Conservation (phyloP, 2,113 vertebrate species). For the Agapornis roseicollis region DNA sequence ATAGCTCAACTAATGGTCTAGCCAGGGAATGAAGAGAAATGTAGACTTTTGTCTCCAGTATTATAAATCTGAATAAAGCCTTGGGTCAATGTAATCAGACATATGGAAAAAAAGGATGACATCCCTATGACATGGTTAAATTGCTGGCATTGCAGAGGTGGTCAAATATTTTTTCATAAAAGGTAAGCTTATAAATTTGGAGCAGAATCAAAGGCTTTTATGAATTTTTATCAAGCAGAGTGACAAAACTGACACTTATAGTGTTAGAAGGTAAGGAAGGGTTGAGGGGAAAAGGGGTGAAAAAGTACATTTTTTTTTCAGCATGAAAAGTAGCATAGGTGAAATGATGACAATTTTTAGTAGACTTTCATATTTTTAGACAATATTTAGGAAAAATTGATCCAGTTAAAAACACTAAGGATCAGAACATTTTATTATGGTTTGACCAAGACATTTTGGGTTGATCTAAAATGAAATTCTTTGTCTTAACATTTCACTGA, state of each 20-base stretch:
- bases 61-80: conserved; percentile 4
- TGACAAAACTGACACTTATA: neutral
- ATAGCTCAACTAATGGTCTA: neutral
- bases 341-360: neutral
- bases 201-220: neutral
- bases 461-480: neutral
- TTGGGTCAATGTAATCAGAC: neutral
- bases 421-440: neutral
- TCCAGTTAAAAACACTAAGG: neutral
- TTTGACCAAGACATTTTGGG: neutral
- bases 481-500: neutral
- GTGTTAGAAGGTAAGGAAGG: neutral
- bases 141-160: neutral
- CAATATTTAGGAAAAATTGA: neutral
- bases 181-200: neutral
- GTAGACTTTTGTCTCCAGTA: neutral
- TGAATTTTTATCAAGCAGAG: neutral
- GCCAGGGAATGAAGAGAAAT: neutral
- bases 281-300: neutral
- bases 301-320: neutral
- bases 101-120: neutral
- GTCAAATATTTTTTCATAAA: neutral
- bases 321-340: neutral
- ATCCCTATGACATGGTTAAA: neutral
- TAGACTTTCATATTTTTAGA: neutral